A percentile compares a stretch with the other conserved stretches of the same genome.
Evolutionary conservation across 2,888 invertebrate species (phyloP).

Genomic region (Trichopria drosophilae): DNA sequence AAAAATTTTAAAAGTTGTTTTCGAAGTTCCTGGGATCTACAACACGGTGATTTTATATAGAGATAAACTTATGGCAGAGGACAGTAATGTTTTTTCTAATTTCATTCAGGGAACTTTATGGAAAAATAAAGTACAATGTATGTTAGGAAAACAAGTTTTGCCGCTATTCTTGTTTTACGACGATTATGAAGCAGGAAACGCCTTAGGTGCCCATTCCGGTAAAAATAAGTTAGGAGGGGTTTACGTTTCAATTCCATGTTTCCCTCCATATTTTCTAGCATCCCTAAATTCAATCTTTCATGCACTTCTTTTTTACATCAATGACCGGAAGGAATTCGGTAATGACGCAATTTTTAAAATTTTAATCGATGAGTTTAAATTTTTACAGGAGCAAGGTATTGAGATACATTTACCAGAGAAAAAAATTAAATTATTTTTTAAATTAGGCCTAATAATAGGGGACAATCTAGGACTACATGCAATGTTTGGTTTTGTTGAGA

Average conservation of each 20-base stretch:
- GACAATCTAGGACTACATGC: slow-evolving; percentile 29
- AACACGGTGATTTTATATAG: slow-evolving; percentile 6
- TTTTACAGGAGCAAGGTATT: slow-evolving; percentile 10
- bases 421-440: slow-evolving; percentile 19
- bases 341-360: slow-evolving; percentile 17
- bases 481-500: slow-evolving; percentile 11
- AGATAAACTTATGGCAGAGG: slow-evolving; percentile 9
- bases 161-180: slow-evolving; percentile 22
- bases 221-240: slow-evolving; percentile 11
- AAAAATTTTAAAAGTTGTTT: slow-evolving; percentile 23
- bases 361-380: slow-evolving; percentile 23
- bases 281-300: slow-evolving; percentile 17
- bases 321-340: slow-evolving; percentile 19
- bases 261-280: slow-evolving; percentile 18
- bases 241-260: slow-evolving; percentile 11
- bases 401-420: not conserved
- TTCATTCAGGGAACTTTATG: slow-evolving; percentile 17
- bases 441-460: slow-evolving; percentile 20
- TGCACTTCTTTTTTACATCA: slow-evolving; percentile 17
- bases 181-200: slow-evolving; percentile 21
- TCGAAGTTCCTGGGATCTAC: slow-evolving; percentile 18
- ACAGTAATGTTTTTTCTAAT: slow-evolving; percentile 14
- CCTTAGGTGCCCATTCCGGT: slow-evolving; percentile 16
- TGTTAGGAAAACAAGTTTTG: slow-evolving; percentile 9
- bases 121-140: slow-evolving; percentile 10